Base-by-base conservation (phyloP, 2,113 vertebrate species). In the Okapia johnstoni region DNA sequence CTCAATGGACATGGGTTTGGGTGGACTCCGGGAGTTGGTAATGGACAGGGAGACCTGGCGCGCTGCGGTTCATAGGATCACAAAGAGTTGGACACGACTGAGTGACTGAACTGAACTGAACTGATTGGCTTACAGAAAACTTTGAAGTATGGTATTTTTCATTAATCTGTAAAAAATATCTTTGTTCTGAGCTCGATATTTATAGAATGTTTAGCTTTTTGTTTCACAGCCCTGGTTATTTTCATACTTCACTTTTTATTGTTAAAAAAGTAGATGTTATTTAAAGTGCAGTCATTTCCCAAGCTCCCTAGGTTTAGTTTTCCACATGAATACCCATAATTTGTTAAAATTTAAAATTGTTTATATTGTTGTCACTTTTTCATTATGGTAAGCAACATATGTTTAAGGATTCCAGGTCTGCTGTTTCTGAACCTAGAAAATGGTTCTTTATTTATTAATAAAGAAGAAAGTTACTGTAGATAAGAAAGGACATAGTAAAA, bases 401-500 rank as follows among this genome's bases (percentile, higher is more conserved):
- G 5, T 57, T 94, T 96, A 60, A 12, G 5, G 19, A 77, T 70
- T 66, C n/a, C 58, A 46, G 3, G 7, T 5, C 58, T 88, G 4
- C 17, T 96, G 3, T 81, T 96, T 95, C 88, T 43, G 92, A 90
- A 88, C 50, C 54, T 1, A 70, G 50, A 60, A 96, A 83, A 93
- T 91, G 5, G 4, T 93, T 48, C 16, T 79, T 90, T 54, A 28
- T 94, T 95, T 88, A 50, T n/a, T 55, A 94, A 48, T 43, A 91
- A 92, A 86, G 43, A n/a, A 63, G 40, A 85, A 96, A 61, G 28
- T 48, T 81, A n/a, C 14, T 70, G 19, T 28, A 81, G 52, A 55
- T 90, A 81, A 86, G 28, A 57, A 95, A 85, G 11, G 50, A 17
- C 19, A 70, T 52, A 60, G 50, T 91, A 54, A 46, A 70, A 70